Evolutionary conservation across 2,797 vertebrate species (phyloP).

Genomic region (Cheirogaleus major): DNA sequence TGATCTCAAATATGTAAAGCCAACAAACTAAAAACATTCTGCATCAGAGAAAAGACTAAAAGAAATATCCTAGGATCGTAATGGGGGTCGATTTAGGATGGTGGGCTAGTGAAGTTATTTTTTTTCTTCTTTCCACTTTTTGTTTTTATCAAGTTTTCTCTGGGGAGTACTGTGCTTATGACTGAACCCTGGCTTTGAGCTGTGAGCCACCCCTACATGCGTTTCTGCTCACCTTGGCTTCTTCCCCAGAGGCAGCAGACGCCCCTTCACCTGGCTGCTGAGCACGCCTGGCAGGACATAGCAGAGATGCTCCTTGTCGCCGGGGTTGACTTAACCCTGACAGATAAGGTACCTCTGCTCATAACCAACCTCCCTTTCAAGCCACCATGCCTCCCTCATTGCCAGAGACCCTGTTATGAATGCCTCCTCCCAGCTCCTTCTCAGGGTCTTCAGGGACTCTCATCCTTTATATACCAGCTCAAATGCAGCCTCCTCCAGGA

Average conservation of each 20-base stretch:
- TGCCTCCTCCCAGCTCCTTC: background rate
- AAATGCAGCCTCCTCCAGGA: background rate
- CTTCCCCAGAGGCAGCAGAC: conserved; percentile 91
- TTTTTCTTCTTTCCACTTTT: background rate
- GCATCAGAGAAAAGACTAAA: background rate
- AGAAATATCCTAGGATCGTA: background rate
- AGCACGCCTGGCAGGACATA: conserved; percentile 89
- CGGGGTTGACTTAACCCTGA: conserved; percentile 90
- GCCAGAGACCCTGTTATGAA: background rate
- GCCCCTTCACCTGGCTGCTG: conserved; percentile 91
- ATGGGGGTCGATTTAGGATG: background rate
- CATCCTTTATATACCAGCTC: background rate
- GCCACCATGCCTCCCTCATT: background rate
- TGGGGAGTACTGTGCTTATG: background rate
- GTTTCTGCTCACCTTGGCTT: background rate
- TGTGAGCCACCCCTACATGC: background rate
- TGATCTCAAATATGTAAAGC: background rate
- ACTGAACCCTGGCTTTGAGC: background rate
- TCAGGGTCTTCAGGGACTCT: background rate
- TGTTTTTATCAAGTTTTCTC: background rate
- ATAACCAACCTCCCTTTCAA: too few species aligned
- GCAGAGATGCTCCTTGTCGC: conserved; percentile 93
- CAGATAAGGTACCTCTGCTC: conserved; percentile 89
- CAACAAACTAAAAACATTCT: background rate
- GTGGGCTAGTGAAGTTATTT: background rate